Conservation (phyloP, 2,888 invertebrate species). For the Drosophila macrospina region DNA sequence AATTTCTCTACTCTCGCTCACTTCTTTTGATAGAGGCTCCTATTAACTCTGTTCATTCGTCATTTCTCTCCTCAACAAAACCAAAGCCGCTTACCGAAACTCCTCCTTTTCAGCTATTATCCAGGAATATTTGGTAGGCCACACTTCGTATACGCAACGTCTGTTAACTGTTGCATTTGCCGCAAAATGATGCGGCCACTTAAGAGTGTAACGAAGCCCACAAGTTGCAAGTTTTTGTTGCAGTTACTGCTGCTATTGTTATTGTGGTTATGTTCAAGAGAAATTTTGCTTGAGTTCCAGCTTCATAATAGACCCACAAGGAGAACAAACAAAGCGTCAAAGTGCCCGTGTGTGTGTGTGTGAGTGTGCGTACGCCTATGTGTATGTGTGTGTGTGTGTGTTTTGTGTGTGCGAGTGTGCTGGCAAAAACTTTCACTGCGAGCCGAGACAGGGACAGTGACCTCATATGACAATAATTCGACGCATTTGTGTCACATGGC, state of each 20-base stretch:
- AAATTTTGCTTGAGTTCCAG: slow-evolving; percentile 65
- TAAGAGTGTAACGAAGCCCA: slow-evolving; percentile 48
- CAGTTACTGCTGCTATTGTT: slow-evolving; percentile 17
- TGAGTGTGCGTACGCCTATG: not conserved
- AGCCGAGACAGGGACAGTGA: slow-evolving; percentile 72
- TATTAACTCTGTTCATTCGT: not conserved
- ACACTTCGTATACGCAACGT: slow-evolving; percentile 49
- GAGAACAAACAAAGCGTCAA: slow-evolving; percentile 38
- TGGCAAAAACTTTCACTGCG: slow-evolving; percentile 71
- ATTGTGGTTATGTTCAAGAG: slow-evolving; percentile 44
- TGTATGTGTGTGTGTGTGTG: not conserved
- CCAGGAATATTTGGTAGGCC: slow-evolving; percentile 8
- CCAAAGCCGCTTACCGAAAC: slow-evolving; percentile 6
- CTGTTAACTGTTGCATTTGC: slow-evolving; percentile 35
- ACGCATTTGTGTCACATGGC: slow-evolving; percentile 77
- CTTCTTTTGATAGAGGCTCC: not conserved
- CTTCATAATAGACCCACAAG: slow-evolving; percentile 43
- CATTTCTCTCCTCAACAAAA: not conserved
- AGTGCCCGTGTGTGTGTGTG: slow-evolving; percentile 6
- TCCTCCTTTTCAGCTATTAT: slow-evolving; percentile 5
- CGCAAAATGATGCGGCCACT: slow-evolving; percentile 45
- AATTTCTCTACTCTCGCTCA: not conserved
- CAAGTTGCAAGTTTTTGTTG: slow-evolving; percentile 35
- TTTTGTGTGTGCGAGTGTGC: slow-evolving; percentile 14
- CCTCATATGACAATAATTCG: slow-evolving; percentile 80